These are phyloP conservation scores for Rhodeus uyekii DNA, from an alignment of 2,797 vertebrate species.

Conservation along the genomic window DNA sequence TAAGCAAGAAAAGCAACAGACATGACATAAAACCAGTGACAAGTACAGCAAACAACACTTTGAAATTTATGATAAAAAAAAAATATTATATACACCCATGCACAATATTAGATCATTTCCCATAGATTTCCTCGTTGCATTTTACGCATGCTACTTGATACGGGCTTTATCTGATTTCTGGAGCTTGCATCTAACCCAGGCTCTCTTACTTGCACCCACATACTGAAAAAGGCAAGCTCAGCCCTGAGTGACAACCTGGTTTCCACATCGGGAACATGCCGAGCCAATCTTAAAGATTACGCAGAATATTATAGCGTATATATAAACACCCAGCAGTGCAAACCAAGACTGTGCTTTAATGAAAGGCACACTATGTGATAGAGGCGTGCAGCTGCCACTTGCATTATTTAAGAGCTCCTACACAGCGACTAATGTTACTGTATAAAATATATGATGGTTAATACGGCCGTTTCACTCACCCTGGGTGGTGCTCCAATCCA, in stretches of 20 bases:
- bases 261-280: not conserved
- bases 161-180: conserved; percentile 5
- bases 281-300: not conserved
- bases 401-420: conserved; percentile 15
- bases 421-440: not conserved
- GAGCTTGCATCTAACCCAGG: not conserved
- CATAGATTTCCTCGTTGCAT: not conserved
- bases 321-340: not conserved
- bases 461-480: conserved; percentile 75
- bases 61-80: not conserved
- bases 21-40: not conserved
- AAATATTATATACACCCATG: not conserved
- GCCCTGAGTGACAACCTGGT: conserved; percentile 3
- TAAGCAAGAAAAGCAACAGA: not conserved
- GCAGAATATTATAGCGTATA: not conserved
- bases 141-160: conserved; percentile 7
- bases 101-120: not conserved
- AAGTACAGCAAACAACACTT: not conserved
- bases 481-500: conserved; percentile 99
- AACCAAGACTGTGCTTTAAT: not conserved
- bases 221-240: conserved; percentile 7
- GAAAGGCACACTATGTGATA: not conserved
- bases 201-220: conserved; percentile 11
- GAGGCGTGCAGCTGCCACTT: not conserved
- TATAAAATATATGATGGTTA: not conserved